Evolutionary conservation across 2,888 invertebrate genomes (phyloP), one percentile per base, ranked within the genome.

Genomic region (Ennomos erosarius): DNA sequence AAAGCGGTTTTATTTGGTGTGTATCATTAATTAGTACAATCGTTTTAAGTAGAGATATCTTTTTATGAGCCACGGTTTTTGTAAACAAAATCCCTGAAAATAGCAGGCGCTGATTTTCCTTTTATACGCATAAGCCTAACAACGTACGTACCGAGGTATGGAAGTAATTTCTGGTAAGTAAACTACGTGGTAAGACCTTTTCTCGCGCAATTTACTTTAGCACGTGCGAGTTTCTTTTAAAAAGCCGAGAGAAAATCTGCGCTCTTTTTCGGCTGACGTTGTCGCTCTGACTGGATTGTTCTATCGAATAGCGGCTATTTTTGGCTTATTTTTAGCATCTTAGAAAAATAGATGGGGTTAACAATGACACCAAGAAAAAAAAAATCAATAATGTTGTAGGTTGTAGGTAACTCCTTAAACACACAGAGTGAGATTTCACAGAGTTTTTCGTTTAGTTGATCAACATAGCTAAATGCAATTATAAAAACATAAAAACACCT

Each of bases 141-240:
- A 54, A 49, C 45, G 39, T 39, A 39, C 39, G 43, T 49, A 47
- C 37, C 51, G 39, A 60, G 47, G 47, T 39, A 52, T 55, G 43
- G 36, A 60, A 67, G 73, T 71, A 71, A 70, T 75, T 68, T 65
- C 42, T 59, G 64, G 59, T 72, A 70, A 71, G 70, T 75, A 73
- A 75, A 71, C 70, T 74, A 70, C 71, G 69, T 64, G 70, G 65
- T 55, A 63, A 57, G 66, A 67, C 75, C 70, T 75, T 78, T 78
- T 77, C 69, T 69, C 74, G 68, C 55, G 66, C 78, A 78, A 78
- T 82, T 79, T 80, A 74, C 71, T 66, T 55, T 49, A 65, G 64
- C 67, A 75, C 74, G 75, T 75, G 74, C 57, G 61, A 55, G 57
- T 60, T 69, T 61, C 71, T 70, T 71, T 64, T 73, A 46, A 72